phyloP scores from a whole-genome alignment of 2,797 vertebrate genomes.

The Tauraco hartlaubi region DNA sequence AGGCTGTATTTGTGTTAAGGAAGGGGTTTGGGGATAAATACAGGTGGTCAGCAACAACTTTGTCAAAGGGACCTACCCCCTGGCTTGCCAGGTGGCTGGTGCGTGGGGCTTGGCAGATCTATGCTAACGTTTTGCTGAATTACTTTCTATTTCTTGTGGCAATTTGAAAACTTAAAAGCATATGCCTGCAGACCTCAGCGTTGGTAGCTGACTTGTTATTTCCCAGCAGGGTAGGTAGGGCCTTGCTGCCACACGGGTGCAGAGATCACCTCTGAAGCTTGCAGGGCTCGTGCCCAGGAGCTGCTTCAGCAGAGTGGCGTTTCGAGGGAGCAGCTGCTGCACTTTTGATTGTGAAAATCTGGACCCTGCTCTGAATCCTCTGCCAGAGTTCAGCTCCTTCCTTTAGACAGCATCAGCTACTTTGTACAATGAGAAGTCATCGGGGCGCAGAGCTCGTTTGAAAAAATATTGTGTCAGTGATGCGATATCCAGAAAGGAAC shows the following conservation, averaged over 20 bases:
- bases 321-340: not conserved
- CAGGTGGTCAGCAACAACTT: not conserved
- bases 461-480: not conserved
- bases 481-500: not conserved
- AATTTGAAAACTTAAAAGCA: not conserved
- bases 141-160: not conserved
- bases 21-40: not conserved
- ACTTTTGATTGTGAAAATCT: not conserved
- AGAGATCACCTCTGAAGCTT: not conserved
- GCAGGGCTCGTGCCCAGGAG: not conserved
- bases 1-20: not conserved
- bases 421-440: not conserved
- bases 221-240: not conserved
- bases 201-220: not conserved
- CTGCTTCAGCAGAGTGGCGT: not conserved
- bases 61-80: not conserved
- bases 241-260: not conserved
- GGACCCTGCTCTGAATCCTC: not conserved
- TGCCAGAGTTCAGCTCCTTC: not conserved
- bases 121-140: not conserved
- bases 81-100: not conserved
- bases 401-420: not conserved
- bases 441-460: accelerated
- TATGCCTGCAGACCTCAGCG: not conserved
- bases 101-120: not conserved